These are phyloP conservation scores for Pocota personata DNA, from an alignment of 2,888 invertebrate species.

Conservation along the genomic window DNA sequence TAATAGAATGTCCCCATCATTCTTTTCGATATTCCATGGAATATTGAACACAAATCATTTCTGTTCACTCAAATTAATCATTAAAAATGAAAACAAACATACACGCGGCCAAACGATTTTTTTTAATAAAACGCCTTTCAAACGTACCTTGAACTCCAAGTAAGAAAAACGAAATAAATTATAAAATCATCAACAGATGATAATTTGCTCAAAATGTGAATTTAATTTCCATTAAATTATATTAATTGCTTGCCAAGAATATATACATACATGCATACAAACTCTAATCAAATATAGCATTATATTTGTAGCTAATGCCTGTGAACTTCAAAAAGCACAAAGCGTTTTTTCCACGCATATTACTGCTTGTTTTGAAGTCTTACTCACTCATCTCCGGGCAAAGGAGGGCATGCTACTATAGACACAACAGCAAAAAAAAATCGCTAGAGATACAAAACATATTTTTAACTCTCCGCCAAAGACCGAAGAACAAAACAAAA, in stretches of 20 bases:
- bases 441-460: background rate
- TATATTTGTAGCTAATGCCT: background rate
- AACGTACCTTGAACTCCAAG: constrained; percentile 41
- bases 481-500: background rate
- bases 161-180: constrained; percentile 24
- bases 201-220: constrained; percentile 62
- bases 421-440: too few species aligned
- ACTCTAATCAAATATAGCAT: background rate
- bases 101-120: background rate
- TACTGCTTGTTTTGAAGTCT: constrained; percentile 24
- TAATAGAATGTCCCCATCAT: background rate
- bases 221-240: constrained; percentile 60
- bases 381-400: background rate
- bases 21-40: background rate
- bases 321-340: constrained; percentile 15
- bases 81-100: background rate
- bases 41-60: constrained; percentile 5
- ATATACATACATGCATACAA: background rate
- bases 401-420: background rate
- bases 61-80: constrained; percentile 21
- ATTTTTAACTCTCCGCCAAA: constrained; percentile 18
- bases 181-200: constrained; percentile 41
- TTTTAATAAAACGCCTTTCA: background rate
- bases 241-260: constrained; percentile 41
- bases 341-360: background rate